Base-by-base conservation (phyloP, 2,888 invertebrate species). In the Cosmorhoe ocellata region DNA sequence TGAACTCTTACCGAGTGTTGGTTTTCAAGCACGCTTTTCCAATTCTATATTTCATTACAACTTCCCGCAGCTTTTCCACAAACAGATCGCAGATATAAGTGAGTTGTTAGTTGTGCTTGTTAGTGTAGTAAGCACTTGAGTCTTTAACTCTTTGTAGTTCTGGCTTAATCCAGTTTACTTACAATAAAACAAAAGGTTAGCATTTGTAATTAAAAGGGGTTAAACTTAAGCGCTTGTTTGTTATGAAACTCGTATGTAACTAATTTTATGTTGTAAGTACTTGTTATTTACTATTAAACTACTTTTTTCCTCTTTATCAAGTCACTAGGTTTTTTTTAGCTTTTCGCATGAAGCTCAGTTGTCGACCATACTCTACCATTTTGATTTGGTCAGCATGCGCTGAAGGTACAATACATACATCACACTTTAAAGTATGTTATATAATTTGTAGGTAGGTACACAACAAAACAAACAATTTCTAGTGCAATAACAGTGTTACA, bases 41-140 rank as follows among this genome's bases (percentile, higher is more conserved):
- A 30, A 53, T 58, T 47, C 52, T 22, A 49, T 49, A 51, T 52
- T 55, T 52, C 55, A 55, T 55, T 55, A 46, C 40, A 58, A 49
- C 37, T 55, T 50, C 38, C 22, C 32, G 22, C 37, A 42, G 41
- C 31, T 37, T 32, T 32, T 38, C 38, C 51, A 39, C 42, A 37
- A 46, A 46, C 46, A 45, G 51, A 40, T 41, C 11, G 46, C 12
- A 38, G 30, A 36, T 43, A 47, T 51, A 43, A 43, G 42, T 18
- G 14, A 43, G 47, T 47, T 47, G 30, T 36, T 30, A 47, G 11
- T 39, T 38, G 36, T 36, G 18, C 11, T 7, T 24, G 28, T 26
- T 34, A 38, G 18, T 39, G 13, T 31, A 24, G 24, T 1, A 7
- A 24, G 24, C 24, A 7, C 26, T 26, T 45, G 8, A n/a, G 30